Percentiles rank a stretch among this genome's conserved stretches.
Conservation (phyloP, 2,797 vertebrate genomes). For the Diceros bicornis region DNA sequence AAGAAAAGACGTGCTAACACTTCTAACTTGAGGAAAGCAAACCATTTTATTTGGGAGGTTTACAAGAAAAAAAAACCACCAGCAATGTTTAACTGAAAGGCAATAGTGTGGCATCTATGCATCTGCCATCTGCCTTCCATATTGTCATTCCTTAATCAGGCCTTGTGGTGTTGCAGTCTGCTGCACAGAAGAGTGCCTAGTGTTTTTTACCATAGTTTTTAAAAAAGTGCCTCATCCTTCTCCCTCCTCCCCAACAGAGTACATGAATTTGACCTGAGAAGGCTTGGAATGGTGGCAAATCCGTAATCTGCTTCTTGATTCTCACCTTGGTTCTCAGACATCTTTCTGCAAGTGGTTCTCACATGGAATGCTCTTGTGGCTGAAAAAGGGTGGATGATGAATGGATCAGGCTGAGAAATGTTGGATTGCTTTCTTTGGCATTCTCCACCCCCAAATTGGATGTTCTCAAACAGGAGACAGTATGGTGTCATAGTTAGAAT, state of each 20-base stretch:
- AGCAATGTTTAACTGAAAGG: constrained; percentile 78
- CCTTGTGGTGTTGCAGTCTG: constrained; percentile 62
- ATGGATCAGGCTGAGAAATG: constrained; percentile 23
- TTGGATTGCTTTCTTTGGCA: constrained; percentile 25
- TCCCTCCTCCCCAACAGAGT: neutral
- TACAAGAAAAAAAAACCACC: constrained; percentile 67
- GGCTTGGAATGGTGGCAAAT: neutral
- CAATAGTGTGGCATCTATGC: constrained; percentile 68
- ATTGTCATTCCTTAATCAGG: constrained; percentile 78
- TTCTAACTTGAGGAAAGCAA: constrained; percentile 83
- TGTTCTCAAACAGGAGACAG: constrained; percentile 48
- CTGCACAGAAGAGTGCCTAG: neutral
- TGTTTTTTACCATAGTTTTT: neutral
- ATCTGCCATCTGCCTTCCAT: constrained; percentile 82
- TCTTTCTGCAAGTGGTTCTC: constrained; percentile 20
- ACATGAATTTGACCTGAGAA: constrained; percentile 31
- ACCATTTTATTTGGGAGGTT: constrained; percentile 81
- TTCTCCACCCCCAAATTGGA: neutral
- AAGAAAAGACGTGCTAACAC: constrained; percentile 81
- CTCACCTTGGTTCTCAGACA: neutral
- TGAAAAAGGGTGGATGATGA: constrained; percentile 30
- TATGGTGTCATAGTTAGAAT: neutral
- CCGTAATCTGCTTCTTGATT: constrained; percentile 11
- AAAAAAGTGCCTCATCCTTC: neutral
- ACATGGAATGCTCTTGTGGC: neutral